phyloP scores from a whole-genome alignment of 2,888 invertebrate genomes.

The Synergus itoensis region DNA sequence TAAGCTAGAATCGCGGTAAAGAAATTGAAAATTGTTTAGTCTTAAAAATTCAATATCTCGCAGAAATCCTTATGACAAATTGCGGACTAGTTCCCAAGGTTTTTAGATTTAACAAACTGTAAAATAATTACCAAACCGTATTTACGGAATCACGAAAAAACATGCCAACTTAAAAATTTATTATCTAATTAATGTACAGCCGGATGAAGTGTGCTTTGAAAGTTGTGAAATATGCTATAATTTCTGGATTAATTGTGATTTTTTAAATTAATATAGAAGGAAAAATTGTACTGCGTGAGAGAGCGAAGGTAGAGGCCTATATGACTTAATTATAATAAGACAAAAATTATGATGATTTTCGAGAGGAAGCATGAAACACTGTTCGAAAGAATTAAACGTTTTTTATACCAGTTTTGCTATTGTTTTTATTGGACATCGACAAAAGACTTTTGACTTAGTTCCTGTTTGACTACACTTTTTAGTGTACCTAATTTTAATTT shows the following conservation, averaged over 20 bases:
- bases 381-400: constrained; percentile 26
- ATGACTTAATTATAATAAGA: constrained; percentile 24
- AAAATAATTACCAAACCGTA: constrained; percentile 27
- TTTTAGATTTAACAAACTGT: not conserved
- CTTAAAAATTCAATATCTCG: not conserved
- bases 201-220: not conserved
- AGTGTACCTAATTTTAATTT: not conserved
- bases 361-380: constrained; percentile 15
- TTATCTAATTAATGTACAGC: constrained; percentile 11
- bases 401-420: constrained; percentile 28
- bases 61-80: constrained; percentile 4
- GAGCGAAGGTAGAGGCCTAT: constrained; percentile 21
- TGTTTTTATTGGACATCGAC: constrained; percentile 11
- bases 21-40: not conserved
- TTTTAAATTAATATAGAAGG: not conserved
- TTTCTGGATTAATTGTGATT: constrained; percentile 5
- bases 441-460: not conserved
- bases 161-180: constrained; percentile 21
- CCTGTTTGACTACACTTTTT: not conserved
- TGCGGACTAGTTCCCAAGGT: constrained; percentile 11
- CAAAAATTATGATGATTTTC: constrained; percentile 1
- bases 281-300: not conserved
- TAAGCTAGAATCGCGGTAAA: not conserved
- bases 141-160: constrained; percentile 34
- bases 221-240: not conserved